These are phyloP conservation scores for Erebia epiphron DNA, from an alignment of 2,888 invertebrate species.

Conservation along the genomic window DNA sequence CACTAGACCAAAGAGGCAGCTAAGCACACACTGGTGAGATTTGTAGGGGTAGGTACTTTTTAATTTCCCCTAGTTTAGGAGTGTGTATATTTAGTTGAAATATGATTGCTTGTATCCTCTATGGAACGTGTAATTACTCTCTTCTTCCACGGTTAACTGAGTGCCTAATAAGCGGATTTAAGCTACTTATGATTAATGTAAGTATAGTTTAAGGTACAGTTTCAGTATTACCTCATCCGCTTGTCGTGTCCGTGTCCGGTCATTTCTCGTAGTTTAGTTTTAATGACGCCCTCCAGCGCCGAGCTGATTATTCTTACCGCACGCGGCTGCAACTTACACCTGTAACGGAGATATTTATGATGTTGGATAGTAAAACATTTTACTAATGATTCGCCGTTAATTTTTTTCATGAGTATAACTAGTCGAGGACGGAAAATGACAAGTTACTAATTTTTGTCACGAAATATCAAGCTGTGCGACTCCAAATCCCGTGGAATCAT, in stretches of 20 bases:
- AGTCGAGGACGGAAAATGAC: too few relatives aligned
- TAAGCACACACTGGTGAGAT: too few relatives aligned
- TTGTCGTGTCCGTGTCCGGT: conserved; percentile 66
- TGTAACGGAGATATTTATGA: conserved; percentile 49
- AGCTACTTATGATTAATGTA: background rate
- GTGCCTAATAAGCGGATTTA: background rate
- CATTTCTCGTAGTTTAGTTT: conserved; percentile 74
- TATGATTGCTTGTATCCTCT: too few relatives aligned
- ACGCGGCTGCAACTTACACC: conserved; percentile 83
- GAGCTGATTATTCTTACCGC: conserved; percentile 82
- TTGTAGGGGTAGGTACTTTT: too few relatives aligned
- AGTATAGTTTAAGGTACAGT: background rate
- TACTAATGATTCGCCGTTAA: too few relatives aligned
- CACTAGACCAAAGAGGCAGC: too few relatives aligned
- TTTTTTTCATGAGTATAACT: too few relatives aligned
- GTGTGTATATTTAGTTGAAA: too few relatives aligned
- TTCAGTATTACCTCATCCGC: conserved; percentile 62
- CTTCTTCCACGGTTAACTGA: background rate
- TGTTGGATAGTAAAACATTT: background rate
- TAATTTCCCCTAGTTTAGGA: background rate
- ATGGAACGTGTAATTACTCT: too few relatives aligned
- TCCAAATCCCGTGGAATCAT: too few relatives aligned
- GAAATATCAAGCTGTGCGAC: too few relatives aligned
- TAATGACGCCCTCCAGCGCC: conserved; percentile 79
- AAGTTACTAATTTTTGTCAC: too few relatives aligned